Evolutionary conservation across 2,888 invertebrate species (phyloP).

Genomic region (Incurvaria masculella): DNA sequence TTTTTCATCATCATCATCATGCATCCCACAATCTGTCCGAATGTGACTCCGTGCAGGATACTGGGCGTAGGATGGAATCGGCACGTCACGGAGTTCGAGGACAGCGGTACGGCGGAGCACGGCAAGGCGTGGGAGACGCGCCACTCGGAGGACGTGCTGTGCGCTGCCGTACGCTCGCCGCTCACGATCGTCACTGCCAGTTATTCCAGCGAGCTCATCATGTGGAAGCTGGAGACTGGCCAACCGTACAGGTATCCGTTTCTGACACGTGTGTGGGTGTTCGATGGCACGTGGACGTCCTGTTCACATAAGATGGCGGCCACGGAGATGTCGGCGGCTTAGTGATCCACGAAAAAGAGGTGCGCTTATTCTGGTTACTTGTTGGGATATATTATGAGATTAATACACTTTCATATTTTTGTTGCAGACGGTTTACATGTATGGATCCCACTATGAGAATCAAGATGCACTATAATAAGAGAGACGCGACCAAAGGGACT

Average conservation of each 20-base stretch:
- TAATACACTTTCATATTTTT: too few species aligned
- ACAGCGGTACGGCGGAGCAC: constrained; percentile 48
- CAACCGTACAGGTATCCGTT: constrained; percentile 60
- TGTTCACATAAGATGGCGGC: too few species aligned
- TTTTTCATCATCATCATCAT: too few species aligned
- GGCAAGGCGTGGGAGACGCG: constrained; percentile 69
- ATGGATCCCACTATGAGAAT: constrained; percentile 55
- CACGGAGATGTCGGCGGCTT: too few species aligned
- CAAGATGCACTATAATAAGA: constrained; percentile 52
- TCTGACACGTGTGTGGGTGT: too few species aligned
- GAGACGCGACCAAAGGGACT: constrained; percentile 20
- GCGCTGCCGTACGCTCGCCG: constrained; percentile 63
- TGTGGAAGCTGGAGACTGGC: constrained; percentile 82
- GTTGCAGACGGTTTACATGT: constrained; percentile 42
- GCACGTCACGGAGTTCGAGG: constrained; percentile 66
- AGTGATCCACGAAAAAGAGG: too few species aligned
- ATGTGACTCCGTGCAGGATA: too few species aligned
- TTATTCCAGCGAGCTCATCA: constrained; percentile 74
- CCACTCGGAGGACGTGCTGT: constrained; percentile 73
- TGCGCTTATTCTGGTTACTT: too few species aligned
- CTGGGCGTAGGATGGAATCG: constrained; percentile 78
- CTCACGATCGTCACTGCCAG: constrained; percentile 71
- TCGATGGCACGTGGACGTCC: too few species aligned
- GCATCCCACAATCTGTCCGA: too few species aligned
- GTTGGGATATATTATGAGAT: too few species aligned